Conservation (phyloP, 2,797 vertebrate genomes). For the Bovichtus variegatus region DNA sequence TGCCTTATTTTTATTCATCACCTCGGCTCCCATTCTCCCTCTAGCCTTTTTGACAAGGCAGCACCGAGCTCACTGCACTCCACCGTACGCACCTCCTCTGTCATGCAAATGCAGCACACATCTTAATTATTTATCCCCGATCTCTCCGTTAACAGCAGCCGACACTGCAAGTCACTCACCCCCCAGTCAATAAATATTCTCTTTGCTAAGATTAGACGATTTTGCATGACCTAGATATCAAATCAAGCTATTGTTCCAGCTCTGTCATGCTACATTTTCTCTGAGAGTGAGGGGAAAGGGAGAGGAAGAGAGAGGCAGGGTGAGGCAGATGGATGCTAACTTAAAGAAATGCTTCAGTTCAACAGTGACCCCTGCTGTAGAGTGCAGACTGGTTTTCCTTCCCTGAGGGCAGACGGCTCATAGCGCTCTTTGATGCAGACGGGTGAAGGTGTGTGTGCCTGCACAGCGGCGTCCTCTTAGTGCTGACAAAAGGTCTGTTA, state of each 20-base stretch:
- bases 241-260: slow-evolving; percentile 76
- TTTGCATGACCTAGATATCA: slow-evolving; percentile 83
- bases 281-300: slow-evolving; percentile 34
- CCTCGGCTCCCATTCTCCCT: slow-evolving; percentile 46
- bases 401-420: slow-evolving; percentile 17
- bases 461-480: neutral
- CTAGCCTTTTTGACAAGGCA: slow-evolving; percentile 52
- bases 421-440: slow-evolving; percentile 9
- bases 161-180: slow-evolving; percentile 57
- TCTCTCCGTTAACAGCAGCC: slow-evolving; percentile 59
- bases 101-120: slow-evolving; percentile 51
- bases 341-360: slow-evolving; percentile 55
- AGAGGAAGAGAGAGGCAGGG: neutral
- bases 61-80: slow-evolving; percentile 40
- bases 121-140: slow-evolving; percentile 73
- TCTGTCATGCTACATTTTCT: slow-evolving; percentile 64
- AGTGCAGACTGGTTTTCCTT: slow-evolving; percentile 13
- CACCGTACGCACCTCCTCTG: slow-evolving; percentile 37
- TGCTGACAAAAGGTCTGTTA: too few relatives aligned
- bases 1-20: slow-evolving; percentile 59
- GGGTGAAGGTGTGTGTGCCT: neutral
- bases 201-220: slow-evolving; percentile 80
- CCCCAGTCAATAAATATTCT: slow-evolving; percentile 81
- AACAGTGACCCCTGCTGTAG: slow-evolving; percentile 84
- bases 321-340: slow-evolving; percentile 10